Base-by-base conservation (phyloP, 1,140 invertebrate species). In the Zaprionus tsacasi region DNA sequence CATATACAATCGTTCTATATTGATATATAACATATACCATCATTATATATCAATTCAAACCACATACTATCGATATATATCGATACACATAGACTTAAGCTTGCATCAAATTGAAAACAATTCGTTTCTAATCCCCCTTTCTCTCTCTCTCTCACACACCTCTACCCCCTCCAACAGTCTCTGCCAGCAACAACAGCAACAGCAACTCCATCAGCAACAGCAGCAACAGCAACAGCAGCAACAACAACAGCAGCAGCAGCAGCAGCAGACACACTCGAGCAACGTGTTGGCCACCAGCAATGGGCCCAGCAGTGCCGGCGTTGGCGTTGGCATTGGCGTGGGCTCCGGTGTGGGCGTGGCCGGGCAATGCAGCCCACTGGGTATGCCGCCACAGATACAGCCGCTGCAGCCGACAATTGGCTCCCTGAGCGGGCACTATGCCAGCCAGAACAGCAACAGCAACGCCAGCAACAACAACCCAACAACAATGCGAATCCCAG, bases 341-440 rank as follows among this genome's bases (percentile, higher is more conserved):
- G 79, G 75, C 48, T 64, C 68, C 4, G 75, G 58, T 13, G 72
- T 70, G 33, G 82, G 83, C 70, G 74, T 80, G 74, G 70, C 71
- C 4, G 85, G 83, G 11, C 83, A 88, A 48, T 89, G 86, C 60
- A 92, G 88, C 59, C 91, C 91, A 0, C 50, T 92, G 43, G 75
- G 81, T 13, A 21, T 92, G 75, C 91, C 91, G 57, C 91, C 91
- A 13, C 87, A 92, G 54, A 89, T 81, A n/a, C 91, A 92, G 36
- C 87, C 91, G 35, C 68, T 92, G 64, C 91, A 91, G 64, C 90
- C 91, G 6, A 92, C 91, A 1, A 86, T 92, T 15, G 86, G 80
- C 17, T 79, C 89, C 61, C 69, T 91, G 21, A 82, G 78, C 56
- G 76, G 75, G 4, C 83, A 89, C 69, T 92, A 86, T n/a, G 75